Base-by-base conservation (phyloP, 2,113 vertebrate species). In the Canis aureus region DNA sequence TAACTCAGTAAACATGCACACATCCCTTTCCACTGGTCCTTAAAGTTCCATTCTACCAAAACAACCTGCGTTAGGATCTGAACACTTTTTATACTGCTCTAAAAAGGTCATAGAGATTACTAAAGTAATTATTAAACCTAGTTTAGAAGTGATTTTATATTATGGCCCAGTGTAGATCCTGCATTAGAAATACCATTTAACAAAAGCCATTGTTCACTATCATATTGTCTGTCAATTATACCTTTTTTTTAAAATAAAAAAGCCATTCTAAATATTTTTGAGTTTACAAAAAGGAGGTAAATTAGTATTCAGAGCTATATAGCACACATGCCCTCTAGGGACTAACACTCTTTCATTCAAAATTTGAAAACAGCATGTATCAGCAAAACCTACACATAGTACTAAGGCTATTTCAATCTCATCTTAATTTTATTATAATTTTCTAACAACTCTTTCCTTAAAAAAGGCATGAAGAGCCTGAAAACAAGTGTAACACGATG, bases 121-220 rank as follows among this genome's bases (percentile, higher is more conserved):
- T 91, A 95, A 91, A 97, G 84, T 67, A 3, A 94, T 80, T 88
- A 83, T 6, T 89, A 83, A 96, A 69, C 60, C 8, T 32, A 95
- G 94, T 69, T 15, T 73, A 92, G 11, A 96, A 89, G 11, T 92
- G 23, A 74, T 91, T 94, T 89, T 90, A 84, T n/a, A 84, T 74
- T 95, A 95, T 27, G 6, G 32, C 8, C 25, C 64, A 81, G 3
- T 66, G n/a, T 83, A n/a, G 51, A 94, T 76, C 92, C 60, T 87
- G 4, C 76, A 95, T 94, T 79, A 83, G 51, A 92, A 97, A 90
- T 51, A 94, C 86, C 81, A 20, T 74, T 94, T 88, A 89, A 92
- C 38, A 76, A 64, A 98, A 81, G 23, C 4, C 32, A 95, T 43
- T 69, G 5, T 55, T 17, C 79, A 76, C 2, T 83, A 15, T 90